A percentile compares a stretch with the other conserved stretches of the same genome.
phyloP scores from a whole-genome alignment of 2,797 vertebrate genomes.

The Spatula versicolor region DNA sequence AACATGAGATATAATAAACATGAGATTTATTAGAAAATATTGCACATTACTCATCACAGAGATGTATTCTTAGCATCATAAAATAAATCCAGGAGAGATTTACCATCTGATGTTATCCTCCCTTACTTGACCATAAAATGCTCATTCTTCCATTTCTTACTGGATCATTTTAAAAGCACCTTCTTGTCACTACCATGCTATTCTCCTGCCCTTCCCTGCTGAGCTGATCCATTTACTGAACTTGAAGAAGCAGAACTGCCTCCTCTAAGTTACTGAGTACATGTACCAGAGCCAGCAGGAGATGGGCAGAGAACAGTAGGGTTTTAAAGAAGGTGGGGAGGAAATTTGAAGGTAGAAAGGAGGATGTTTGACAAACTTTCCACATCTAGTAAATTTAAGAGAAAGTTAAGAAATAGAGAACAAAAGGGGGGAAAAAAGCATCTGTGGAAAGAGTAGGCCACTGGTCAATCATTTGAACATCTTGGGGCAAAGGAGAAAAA shows the following conservation, averaged over 20 bases:
- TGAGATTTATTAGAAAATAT: background rate
- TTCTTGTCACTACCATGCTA: background rate
- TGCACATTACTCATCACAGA: background rate
- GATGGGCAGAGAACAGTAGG: background rate
- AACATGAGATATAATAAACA: background rate
- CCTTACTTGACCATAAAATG: background rate
- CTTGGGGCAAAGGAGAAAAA: background rate
- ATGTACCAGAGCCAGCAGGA: slow-evolving; percentile 5
- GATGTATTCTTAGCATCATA: background rate
- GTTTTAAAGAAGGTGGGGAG: background rate
- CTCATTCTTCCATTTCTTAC: background rate
- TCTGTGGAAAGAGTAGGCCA: background rate
- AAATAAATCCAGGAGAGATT: background rate
- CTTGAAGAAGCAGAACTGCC: slow-evolving; percentile 14
- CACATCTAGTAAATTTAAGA: background rate
- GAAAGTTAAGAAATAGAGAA: background rate
- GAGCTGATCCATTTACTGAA: slow-evolving; percentile 44
- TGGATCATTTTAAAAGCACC: slow-evolving; percentile 28
- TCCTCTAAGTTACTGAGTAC: background rate
- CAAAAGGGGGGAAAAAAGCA: background rate
- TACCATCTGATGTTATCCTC: background rate
- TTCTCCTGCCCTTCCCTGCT: slow-evolving; percentile 10
- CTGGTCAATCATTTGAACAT: background rate
- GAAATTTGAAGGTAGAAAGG: background rate
- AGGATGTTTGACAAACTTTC: background rate